A percentile compares a stretch with the other conserved stretches of the same genome.
Evolutionary conservation across 2,797 vertebrate genomes (phyloP).

Genomic region (Gallinago stenura): DNA sequence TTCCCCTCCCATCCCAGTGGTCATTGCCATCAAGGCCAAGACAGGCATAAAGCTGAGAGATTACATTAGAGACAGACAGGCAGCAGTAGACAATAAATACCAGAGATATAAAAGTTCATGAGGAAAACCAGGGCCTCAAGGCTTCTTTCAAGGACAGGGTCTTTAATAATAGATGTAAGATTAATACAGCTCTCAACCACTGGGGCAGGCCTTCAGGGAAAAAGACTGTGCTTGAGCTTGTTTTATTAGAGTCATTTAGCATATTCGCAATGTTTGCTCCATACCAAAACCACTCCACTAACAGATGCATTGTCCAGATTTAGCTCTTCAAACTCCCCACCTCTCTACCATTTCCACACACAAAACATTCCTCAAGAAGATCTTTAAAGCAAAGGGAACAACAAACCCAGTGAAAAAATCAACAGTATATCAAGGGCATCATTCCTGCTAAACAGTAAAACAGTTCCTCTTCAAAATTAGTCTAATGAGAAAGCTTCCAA

Average conservation of each 20-base stretch:
- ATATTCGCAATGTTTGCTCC: background rate
- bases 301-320: background rate
- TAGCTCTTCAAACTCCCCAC: background rate
- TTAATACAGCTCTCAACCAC: background rate
- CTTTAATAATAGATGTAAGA: conserved; percentile 68
- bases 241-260: conserved; percentile 47
- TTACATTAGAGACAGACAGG: background rate
- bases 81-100: conserved; percentile 11
- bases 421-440: background rate
- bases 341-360: background rate
- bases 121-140: background rate
- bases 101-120: background rate
- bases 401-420: background rate
- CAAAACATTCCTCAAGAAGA: background rate
- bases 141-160: conserved; percentile 33
- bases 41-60: background rate
- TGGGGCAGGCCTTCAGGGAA: background rate
- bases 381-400: background rate
- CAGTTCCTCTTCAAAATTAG: background rate
- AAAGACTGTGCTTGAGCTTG: background rate
- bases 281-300: background rate
- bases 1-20: background rate
- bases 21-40: background rate
- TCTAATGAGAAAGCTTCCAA: background rate
- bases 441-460: background rate